Evolutionary conservation across 2,113 vertebrate species (phyloP).

Genomic region (Hypanus sabinus): DNA sequence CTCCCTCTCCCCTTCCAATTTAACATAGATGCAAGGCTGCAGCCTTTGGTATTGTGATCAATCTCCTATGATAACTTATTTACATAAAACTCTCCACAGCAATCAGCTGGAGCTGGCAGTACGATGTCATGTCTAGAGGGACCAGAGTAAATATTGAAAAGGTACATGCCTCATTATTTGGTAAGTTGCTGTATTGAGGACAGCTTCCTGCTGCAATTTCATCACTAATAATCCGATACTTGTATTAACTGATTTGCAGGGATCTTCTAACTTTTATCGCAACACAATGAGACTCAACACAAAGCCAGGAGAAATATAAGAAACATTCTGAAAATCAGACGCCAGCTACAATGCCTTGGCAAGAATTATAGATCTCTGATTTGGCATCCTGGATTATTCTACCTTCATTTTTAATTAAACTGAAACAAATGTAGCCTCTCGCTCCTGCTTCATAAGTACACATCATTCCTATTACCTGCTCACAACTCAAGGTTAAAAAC

Average conservation of each 20-base stretch:
- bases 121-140: not conserved
- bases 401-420: conserved; percentile 20
- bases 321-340: not conserved
- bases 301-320: not conserved
- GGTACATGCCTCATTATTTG: not conserved
- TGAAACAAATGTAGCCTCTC: not conserved
- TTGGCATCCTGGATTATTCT: not conserved
- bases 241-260: not conserved
- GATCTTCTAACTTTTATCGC: conserved; percentile 3
- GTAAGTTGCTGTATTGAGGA: not conserved
- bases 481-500: not conserved
- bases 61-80: not conserved
- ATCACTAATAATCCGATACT: not conserved
- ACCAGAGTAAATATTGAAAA: not conserved
- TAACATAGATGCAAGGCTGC: not conserved
- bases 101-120: not conserved
- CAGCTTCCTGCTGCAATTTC: not conserved
- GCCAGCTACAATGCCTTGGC: not conserved
- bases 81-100: not conserved
- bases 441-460: not conserved
- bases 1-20: not conserved
- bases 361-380: not conserved
- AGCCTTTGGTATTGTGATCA: not conserved
- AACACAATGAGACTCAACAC: not conserved
- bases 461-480: not conserved